Evolutionary conservation across 1,140 invertebrate species (phyloP), one percentile per base, ranked within the genome.

Genomic region (Mya arenaria): DNA sequence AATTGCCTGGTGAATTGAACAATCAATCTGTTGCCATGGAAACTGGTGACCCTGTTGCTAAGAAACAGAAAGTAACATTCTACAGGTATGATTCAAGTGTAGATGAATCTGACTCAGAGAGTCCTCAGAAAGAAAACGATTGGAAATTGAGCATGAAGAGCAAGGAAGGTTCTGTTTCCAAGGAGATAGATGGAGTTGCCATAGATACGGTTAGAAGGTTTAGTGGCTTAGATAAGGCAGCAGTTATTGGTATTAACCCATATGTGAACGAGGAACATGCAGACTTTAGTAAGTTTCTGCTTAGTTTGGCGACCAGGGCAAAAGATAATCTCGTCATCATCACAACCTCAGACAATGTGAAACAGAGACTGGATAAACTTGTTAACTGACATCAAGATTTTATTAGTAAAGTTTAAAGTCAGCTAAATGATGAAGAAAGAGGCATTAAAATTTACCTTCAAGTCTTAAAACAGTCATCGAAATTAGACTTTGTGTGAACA

Each of bases 311-410:
- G 36, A 88, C 88, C 5, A 77, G 89, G 28, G 89, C 89, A 32
- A 87, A 84, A 84, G 88, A 90, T 55, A 86, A 84, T 36, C 82
- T 90, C 41, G 84, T 90, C 10, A 90, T 90, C 25, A 86, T 90
- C n/a, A 89, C 89, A 30, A 85, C 89, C n/a, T 86, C 84, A 58
- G 86, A 88, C 65, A 80, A 86, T 84, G 39, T 81, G 63, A 81
- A 86, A 74, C 17, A 81, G 37, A 52, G 72, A 32, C n/a, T 81
- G n/a, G 78, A 71, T 48, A 81, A 63, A 52, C 25, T 78, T 37
- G 19, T 30, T 8, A n/a, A 17, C n/a, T 37, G 17, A 23, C 3
- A 36, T n/a, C 36, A 37, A 36, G 10, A 25, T 58, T 34, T 74
- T 3, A 39, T 19, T 17, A 37, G 19, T 2, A n/a, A 32, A 32